phyloP scores from a whole-genome alignment of 2,797 vertebrate genomes.

The Sebastes itinus region DNA sequence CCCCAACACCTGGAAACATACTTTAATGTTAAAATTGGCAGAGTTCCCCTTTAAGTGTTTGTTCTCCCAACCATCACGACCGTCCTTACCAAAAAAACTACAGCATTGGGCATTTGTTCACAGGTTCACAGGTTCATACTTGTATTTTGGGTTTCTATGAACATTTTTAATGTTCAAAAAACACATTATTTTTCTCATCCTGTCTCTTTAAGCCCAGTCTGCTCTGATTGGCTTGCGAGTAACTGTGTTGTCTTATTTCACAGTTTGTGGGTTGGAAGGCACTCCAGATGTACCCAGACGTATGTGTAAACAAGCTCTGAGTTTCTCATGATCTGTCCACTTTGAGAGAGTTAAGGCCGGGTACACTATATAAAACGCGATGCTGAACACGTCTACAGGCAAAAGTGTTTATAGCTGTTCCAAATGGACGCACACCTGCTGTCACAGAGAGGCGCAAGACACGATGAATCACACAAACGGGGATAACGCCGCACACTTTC shows the following conservation, averaged over 20 bases:
- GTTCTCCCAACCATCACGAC: not conserved
- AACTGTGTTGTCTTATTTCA: too few relatives aligned
- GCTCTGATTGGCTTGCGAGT: too few relatives aligned
- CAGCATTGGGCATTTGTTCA: not conserved
- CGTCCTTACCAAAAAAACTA: not conserved
- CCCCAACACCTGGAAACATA: not conserved
- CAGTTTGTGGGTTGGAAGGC: too few relatives aligned
- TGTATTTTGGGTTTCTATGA: too few relatives aligned
- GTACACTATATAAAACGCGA: too few relatives aligned
- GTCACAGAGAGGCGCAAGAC: not conserved
- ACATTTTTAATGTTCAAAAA: too few relatives aligned
- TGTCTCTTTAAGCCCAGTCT: too few relatives aligned
- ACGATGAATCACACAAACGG: not conserved
- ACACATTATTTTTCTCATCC: rapidly evolving
- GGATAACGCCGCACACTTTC: too few relatives aligned
- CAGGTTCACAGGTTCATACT: not conserved
- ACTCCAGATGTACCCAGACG: too few relatives aligned
- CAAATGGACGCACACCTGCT: not conserved
- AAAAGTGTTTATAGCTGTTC: not conserved
- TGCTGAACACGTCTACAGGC: not conserved
- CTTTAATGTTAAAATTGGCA: not conserved
- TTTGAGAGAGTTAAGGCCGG: too few relatives aligned
- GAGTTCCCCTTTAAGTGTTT: not conserved
- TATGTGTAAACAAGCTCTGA: too few relatives aligned
- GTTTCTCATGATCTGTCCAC: too few relatives aligned